Conservation (phyloP, 1,140 invertebrate genomes). For the Ectropis grisescens region DNA sequence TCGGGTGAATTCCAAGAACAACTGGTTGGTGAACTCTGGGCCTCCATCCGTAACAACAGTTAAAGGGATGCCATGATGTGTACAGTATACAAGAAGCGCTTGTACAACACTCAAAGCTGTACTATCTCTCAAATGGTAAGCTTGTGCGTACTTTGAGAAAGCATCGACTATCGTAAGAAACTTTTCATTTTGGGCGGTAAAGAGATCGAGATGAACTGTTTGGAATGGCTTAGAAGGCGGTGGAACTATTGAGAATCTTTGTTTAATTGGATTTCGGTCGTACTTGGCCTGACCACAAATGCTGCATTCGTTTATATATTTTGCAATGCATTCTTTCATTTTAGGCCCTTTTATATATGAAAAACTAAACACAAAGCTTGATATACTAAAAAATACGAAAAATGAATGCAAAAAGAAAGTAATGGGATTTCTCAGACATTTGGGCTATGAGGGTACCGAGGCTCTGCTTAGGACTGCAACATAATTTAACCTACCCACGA, state of each 20-base stretch:
- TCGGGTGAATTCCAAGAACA: not conserved
- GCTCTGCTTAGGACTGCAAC: too few relatives aligned
- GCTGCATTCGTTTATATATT: not conserved
- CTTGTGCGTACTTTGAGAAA: not conserved
- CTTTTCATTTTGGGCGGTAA: not conserved
- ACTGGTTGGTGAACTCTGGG: not conserved
- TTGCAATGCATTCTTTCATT: not conserved
- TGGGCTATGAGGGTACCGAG: too few relatives aligned
- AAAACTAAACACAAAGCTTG: too few relatives aligned
- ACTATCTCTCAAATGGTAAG: not conserved
- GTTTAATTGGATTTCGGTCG: not conserved
- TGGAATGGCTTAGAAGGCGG: not conserved
- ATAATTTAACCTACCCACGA: too few relatives aligned
- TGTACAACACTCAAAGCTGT: not conserved
- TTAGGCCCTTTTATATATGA: too few relatives aligned
- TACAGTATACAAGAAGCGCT: not conserved
- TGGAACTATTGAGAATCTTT: not conserved
- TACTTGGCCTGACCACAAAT: not conserved
- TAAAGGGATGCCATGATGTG: not conserved
- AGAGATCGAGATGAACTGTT: not conserved
- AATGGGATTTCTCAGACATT: too few relatives aligned
- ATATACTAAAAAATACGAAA: too few relatives aligned
- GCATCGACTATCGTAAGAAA: not conserved
- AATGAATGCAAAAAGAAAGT: too few relatives aligned
- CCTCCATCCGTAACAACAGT: not conserved